Evolutionary conservation across 2,888 invertebrate species (phyloP).

Genomic region (Temnothorax rugatulus): DNA sequence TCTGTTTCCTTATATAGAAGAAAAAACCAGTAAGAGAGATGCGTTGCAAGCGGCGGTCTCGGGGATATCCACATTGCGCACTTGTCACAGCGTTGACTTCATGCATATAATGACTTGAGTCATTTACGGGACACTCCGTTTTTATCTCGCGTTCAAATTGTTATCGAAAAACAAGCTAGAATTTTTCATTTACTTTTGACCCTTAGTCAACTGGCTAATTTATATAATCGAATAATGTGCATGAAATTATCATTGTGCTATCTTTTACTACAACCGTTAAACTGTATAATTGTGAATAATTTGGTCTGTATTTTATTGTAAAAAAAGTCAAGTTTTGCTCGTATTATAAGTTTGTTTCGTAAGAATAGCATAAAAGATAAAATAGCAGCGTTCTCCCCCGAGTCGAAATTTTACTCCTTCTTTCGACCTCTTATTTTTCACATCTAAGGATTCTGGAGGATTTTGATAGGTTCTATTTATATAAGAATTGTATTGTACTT

Average conservation of each 20-base stretch:
- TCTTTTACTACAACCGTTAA: background rate
- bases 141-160: background rate
- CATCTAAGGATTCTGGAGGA: no score
- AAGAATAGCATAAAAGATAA: background rate
- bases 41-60: background rate
- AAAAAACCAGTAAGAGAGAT: conserved; percentile 18
- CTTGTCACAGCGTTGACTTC: background rate
- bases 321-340: background rate
- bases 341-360: background rate
- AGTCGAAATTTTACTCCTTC: no score
- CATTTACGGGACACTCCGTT: background rate
- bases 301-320: background rate
- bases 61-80: conserved; percentile 36
- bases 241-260: background rate
- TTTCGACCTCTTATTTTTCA: no score
- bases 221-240: background rate
- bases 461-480: no score
- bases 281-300: background rate
- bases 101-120: background rate
- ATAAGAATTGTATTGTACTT: no score
- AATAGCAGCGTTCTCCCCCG: background rate
- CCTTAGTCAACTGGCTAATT: background rate
- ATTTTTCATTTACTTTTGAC: background rate
- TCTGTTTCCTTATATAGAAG: conserved; percentile 29
- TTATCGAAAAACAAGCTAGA: background rate